These are phyloP conservation scores for Stenoptilia bipunctidactyla DNA, from an alignment of 2,888 invertebrate genomes.

Conservation along the genomic window DNA sequence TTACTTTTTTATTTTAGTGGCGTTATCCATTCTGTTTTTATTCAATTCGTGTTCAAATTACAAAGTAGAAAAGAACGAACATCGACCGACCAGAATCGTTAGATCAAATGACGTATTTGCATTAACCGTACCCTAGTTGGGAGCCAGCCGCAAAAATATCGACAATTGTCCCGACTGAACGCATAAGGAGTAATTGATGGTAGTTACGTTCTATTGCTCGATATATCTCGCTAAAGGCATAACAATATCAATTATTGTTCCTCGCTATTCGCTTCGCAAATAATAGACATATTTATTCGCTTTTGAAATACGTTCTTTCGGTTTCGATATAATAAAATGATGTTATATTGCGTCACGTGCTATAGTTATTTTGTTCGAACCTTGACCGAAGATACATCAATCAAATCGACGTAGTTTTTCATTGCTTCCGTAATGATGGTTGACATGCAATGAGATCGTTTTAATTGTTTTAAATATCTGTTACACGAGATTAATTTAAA, in stretches of 20 bases:
- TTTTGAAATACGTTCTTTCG: background rate
- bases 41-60: too few relatives aligned
- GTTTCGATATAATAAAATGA: background rate
- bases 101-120: too few relatives aligned
- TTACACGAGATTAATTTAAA: too few relatives aligned
- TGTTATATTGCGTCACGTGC: background rate
- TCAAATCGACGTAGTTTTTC: slow-evolving; percentile 19
- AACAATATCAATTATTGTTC: slow-evolving; percentile 29
- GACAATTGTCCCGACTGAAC: slow-evolving; percentile 52
- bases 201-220: slow-evolving; percentile 34
- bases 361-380: slow-evolving; percentile 3
- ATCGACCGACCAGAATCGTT: too few relatives aligned
- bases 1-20: too few relatives aligned
- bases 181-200: slow-evolving; percentile 60
- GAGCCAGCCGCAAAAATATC: slow-evolving; percentile 32
- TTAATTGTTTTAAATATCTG: background rate
- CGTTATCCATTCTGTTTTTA: too few relatives aligned
- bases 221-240: slow-evolving; percentile 30
- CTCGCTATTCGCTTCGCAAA: slow-evolving; percentile 22
- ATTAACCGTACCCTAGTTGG: slow-evolving; percentile 18
- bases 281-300: slow-evolving; percentile 11
- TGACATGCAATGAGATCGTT: background rate
- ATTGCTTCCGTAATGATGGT: background rate
- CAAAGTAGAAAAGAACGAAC: too few relatives aligned
- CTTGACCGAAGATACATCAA: slow-evolving; percentile 20